phyloP scores from a whole-genome alignment of 2,797 vertebrate genomes.

The Lithobates pipiens region DNA sequence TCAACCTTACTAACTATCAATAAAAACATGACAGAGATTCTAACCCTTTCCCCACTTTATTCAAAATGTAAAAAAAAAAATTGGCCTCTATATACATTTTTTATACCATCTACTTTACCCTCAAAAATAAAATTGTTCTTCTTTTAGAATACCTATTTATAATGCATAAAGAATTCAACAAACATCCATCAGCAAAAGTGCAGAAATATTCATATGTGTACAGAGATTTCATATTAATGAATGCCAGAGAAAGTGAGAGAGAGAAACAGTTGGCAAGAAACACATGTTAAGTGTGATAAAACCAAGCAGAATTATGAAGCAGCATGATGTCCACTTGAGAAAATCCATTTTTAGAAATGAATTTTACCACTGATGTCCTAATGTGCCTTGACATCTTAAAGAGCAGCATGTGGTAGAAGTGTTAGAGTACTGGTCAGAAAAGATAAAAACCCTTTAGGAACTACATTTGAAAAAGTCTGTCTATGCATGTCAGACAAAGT shows the following conservation, averaged over 20 bases:
- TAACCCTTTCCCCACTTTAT: too few species aligned
- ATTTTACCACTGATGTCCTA: conserved; percentile 28
- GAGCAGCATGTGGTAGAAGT: conserved; percentile 24
- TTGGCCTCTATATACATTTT: background rate
- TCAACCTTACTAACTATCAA: too few species aligned
- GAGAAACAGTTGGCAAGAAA: background rate
- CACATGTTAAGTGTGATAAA: conserved; percentile 30
- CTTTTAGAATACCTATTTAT: background rate
- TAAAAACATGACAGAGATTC: too few species aligned
- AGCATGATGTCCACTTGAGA: conserved; percentile 34
- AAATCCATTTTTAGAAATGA: conserved; percentile 45
- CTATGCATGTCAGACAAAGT: background rate
- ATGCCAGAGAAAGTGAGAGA: background rate
- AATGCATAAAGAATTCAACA: background rate
- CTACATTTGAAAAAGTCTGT: background rate
- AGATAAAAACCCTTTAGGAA: conserved; percentile 25
- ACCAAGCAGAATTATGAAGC: conserved; percentile 23
- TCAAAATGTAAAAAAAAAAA: background rate
- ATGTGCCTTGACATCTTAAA: conserved; percentile 35
- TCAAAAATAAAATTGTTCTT: background rate
- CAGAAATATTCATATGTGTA: background rate
- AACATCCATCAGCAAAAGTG: background rate
- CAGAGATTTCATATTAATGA: background rate
- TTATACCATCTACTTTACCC: background rate
- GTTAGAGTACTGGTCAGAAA: background rate